Evolutionary conservation across 2,113 vertebrate genomes (phyloP).

Genomic region (Callopanchax toddi): DNA sequence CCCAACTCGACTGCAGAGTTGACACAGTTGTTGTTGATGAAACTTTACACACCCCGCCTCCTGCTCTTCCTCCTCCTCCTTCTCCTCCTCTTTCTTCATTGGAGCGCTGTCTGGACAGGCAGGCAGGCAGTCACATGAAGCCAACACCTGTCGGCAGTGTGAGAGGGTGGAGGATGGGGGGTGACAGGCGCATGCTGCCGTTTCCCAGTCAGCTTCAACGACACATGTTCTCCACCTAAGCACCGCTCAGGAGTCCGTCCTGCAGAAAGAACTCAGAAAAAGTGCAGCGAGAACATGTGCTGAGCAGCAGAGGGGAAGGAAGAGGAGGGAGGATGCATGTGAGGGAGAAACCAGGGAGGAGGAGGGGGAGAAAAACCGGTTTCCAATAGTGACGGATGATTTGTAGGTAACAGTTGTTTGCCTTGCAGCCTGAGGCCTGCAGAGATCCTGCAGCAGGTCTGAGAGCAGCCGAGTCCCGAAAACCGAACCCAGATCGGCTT

Average conservation of each 20-base stretch:
- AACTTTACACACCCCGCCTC: conserved; percentile 59
- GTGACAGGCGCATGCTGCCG: conserved; percentile 52
- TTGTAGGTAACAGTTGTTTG: conserved; percentile 78
- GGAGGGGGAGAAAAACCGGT: conserved; percentile 73
- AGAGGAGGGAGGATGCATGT: neutral
- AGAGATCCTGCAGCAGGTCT: conserved; percentile 1
- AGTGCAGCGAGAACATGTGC: conserved; percentile 26
- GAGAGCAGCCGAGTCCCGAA: neutral
- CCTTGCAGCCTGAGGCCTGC: conserved; percentile 58
- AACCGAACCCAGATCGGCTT: neutral
- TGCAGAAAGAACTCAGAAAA: neutral
- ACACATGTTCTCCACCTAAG: conserved; percentile 26
- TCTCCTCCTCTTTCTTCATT: conserved; percentile 42
- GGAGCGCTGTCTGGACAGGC: conserved; percentile 60
- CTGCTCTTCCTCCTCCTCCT: conserved; percentile 38
- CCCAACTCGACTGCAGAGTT: conserved; percentile 24
- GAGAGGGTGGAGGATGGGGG: conserved; percentile 13
- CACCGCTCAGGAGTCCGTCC: no score
- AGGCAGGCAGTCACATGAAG: conserved; percentile 73
- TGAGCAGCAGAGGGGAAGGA: neutral
- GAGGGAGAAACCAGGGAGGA: neutral
- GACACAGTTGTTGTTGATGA: conserved; percentile 68
- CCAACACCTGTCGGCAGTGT: conserved; percentile 81
- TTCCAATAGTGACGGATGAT: conserved; percentile 75
- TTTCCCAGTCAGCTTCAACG: conserved; percentile 18